Conservation (phyloP, 2,113 vertebrate genomes). For the Mirza zaza region DNA sequence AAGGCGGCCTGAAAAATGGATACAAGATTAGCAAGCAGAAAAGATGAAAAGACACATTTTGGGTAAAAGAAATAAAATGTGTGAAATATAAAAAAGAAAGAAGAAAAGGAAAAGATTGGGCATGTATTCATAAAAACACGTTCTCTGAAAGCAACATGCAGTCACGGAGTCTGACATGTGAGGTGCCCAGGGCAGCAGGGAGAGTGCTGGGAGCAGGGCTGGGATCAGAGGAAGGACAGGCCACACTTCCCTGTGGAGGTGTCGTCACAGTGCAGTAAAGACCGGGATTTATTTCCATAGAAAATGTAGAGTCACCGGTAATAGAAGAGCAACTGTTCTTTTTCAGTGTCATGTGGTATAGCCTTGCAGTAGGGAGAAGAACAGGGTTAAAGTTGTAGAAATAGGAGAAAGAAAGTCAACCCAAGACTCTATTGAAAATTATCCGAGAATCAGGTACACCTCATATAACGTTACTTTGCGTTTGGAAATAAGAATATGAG, state of each 20-base stretch:
- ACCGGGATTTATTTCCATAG: no score
- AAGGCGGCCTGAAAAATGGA: not conserved
- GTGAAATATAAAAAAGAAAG: not conserved
- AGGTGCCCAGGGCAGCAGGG: no score
- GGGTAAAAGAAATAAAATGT: not conserved
- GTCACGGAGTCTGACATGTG: no score
- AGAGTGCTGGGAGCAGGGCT: no score
- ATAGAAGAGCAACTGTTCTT: not conserved
- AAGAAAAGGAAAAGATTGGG: not conserved
- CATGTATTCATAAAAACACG: not conserved
- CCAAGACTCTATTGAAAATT: not conserved
- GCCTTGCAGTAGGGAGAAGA: no score
- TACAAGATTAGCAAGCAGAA: accelerated
- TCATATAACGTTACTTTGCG: not conserved
- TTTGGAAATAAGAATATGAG: not conserved
- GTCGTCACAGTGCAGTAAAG: no score
- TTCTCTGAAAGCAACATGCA: not conserved
- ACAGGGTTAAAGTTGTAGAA: accelerated
- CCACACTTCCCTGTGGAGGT: no score
- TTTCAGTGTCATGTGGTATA: not conserved
- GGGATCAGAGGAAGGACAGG: no score
- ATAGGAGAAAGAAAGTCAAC: not conserved
- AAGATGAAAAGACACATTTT: not conserved
- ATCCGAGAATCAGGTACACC: not conserved
- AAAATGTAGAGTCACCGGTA: not conserved